Conservation (phyloP, 1,140 invertebrate genomes). For the Heliconius himera region DNA sequence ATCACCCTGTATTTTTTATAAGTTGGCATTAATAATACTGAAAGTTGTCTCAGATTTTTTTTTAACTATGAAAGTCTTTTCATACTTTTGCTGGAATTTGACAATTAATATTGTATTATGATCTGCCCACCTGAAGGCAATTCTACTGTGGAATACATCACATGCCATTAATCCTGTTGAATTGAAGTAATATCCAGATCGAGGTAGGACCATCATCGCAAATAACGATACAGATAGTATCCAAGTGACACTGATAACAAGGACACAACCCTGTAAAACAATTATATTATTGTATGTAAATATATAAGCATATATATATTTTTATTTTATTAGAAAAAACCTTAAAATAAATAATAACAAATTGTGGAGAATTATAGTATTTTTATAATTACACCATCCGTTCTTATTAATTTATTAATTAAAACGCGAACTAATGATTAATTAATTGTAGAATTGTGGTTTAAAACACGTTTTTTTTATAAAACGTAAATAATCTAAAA, state of each 20-base stretch:
- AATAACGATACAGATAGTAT: conserved; percentile 91
- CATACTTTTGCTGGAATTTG: background rate
- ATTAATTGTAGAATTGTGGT: background rate
- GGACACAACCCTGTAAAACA: conserved; percentile 87
- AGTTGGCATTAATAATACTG: too few relatives aligned
- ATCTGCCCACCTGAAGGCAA: conserved; percentile 83
- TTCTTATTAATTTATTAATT: background rate
- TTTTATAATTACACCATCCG: too few relatives aligned
- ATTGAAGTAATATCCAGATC: conserved; percentile 93
- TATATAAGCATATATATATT: background rate
- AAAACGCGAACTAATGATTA: background rate
- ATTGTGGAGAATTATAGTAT: too few relatives aligned
- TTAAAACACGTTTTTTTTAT: background rate
- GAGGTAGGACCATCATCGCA: conserved; percentile 89
- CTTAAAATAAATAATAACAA: too few relatives aligned
- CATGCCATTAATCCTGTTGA: conserved; percentile 91
- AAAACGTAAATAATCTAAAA: conserved; percentile 24
- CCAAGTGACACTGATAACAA: conserved; percentile 91
- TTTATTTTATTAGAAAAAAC: too few relatives aligned
- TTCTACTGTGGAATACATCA: conserved; percentile 91
- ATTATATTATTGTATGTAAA: background rate
- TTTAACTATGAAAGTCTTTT: background rate
- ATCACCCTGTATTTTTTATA: background rate
- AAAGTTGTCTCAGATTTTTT: background rate
- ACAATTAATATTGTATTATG: background rate